phyloP scores from a whole-genome alignment of 2,797 vertebrate species.

The Diplodus puntazzo region DNA sequence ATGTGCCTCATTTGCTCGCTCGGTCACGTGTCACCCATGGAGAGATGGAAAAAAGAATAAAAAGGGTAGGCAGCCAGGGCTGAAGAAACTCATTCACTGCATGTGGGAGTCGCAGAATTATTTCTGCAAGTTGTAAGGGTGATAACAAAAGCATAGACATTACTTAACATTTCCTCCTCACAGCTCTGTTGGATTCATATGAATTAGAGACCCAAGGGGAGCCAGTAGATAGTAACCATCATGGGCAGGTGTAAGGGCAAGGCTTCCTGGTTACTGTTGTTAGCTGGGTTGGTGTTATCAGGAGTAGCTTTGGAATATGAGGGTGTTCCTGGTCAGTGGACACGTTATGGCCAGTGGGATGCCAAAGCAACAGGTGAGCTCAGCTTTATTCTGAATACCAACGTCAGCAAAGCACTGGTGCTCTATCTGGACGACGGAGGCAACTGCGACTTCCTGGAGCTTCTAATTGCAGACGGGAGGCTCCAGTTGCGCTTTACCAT shows the following conservation, averaged over 20 bases:
- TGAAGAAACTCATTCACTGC: constrained; percentile 65
- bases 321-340: constrained; percentile 94
- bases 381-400: constrained; percentile 93
- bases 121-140: constrained; percentile 53
- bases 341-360: constrained; percentile 93
- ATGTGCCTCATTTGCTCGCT: constrained; percentile 62
- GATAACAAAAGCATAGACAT: constrained; percentile 38
- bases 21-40: constrained; percentile 68
- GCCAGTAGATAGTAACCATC: constrained; percentile 66
- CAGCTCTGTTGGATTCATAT: constrained; percentile 66
- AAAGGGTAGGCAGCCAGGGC: constrained; percentile 75
- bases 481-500: constrained; percentile 93
- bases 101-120: constrained; percentile 48
- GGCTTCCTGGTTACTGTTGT: constrained; percentile 64
- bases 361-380: constrained; percentile 88
- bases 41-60: constrained; percentile 80
- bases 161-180: constrained; percentile 40
- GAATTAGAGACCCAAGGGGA: constrained; percentile 59
- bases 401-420: constrained; percentile 90
- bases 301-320: constrained; percentile 89
- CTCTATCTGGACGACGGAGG: constrained; percentile 96
- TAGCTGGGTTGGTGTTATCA: constrained; percentile 75
- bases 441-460: constrained; percentile 97
- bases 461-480: constrained; percentile 89
- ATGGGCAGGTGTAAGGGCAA: constrained; percentile 75